Evolutionary conservation across 2,888 invertebrate species (phyloP).

Genomic region (Yponomeuta plumbellus): DNA sequence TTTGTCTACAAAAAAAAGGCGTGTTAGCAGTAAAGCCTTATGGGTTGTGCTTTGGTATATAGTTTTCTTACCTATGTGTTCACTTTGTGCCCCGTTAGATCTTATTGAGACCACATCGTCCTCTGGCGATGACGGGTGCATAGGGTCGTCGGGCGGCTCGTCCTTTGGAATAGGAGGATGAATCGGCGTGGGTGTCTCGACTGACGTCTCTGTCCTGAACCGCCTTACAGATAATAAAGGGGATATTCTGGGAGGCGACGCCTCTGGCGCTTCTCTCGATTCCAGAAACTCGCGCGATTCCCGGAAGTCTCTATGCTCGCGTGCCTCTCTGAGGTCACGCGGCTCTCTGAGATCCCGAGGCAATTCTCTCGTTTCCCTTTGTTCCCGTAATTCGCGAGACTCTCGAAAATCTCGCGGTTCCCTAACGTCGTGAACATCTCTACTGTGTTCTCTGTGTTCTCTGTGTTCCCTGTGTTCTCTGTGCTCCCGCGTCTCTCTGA

Average conservation of each 20-base stretch:
- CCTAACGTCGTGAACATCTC: slow-evolving; percentile 35
- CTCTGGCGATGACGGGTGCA: slow-evolving; percentile 75
- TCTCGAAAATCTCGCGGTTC: slow-evolving; percentile 50
- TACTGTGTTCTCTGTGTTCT: slow-evolving; percentile 24
- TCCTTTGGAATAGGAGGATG: slow-evolving; percentile 74
- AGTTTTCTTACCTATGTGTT: slow-evolving; percentile 64
- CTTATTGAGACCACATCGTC: slow-evolving; percentile 75
- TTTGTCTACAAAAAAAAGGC: too few relatives aligned
- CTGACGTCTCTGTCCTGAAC: slow-evolving; percentile 56
- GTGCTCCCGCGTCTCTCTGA: slow-evolving; percentile 39
- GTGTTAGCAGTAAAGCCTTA: too few relatives aligned
- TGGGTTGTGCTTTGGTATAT: neutral
- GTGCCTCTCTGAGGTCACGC: slow-evolving; percentile 40
- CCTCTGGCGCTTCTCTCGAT: slow-evolving; percentile 57
- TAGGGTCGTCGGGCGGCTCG: slow-evolving; percentile 71
- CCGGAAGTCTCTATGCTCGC: slow-evolving; percentile 50
- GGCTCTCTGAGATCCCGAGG: slow-evolving; percentile 38
- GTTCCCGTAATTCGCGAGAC: slow-evolving; percentile 39
- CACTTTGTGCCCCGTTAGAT: slow-evolving; percentile 73
- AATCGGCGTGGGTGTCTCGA: slow-evolving; percentile 55
- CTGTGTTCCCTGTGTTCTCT: slow-evolving; percentile 4
- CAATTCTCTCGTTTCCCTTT: slow-evolving; percentile 48
- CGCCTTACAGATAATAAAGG: slow-evolving; percentile 67
- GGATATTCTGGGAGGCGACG: slow-evolving; percentile 68
- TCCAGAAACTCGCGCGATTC: slow-evolving; percentile 53